Evolutionary conservation across 2,888 invertebrate species (phyloP), one percentile per base, ranked within the genome.

Genomic region (Phengaris arion): DNA sequence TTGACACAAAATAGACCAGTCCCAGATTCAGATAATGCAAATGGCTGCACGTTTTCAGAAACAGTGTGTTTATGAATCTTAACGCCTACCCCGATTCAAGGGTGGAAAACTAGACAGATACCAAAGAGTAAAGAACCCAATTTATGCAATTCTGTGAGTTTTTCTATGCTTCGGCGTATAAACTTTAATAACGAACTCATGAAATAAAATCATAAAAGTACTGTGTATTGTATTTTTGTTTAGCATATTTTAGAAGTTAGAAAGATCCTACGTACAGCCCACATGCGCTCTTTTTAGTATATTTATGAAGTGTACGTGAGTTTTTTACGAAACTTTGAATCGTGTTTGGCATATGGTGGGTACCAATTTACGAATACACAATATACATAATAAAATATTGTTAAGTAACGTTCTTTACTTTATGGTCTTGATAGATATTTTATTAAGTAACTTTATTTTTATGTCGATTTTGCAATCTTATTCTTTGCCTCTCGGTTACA

Each of bases 201-300:
- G 59, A 5, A 10, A 59, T 59, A 15, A 15, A 59, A 59, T 59
- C 59, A 59, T 59, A 59, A 22, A 59, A 15, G 1, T 22, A 22
- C 59, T 15, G 8, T 46, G 46, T 46, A 72, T 35, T 54, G 52
- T 52, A 15, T 35, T 13, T 52, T 52, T 22, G 52, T 54, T 72
- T 72, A 72, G 54, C 52, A 52, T 72, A 72, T 15, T 70, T 70
- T 52, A 54, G 35, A 54, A 72, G 6, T 45, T 12, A 45, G 72
- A 72, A 51, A 48, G 54, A 72, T 22, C 72, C 72, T 54, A 72
- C 70, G 51, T 48, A 35, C 72, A 12, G 6, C 72, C 72, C 52
- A 72, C 72, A 45, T 64, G 13, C 13, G 35, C 12, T 64, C 35
- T 64, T 64, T 64, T 64, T 59, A 64, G 64, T 64, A 64, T 64